Conservation (phyloP, 2,113 vertebrate species). For the Willisornis vidua region DNA sequence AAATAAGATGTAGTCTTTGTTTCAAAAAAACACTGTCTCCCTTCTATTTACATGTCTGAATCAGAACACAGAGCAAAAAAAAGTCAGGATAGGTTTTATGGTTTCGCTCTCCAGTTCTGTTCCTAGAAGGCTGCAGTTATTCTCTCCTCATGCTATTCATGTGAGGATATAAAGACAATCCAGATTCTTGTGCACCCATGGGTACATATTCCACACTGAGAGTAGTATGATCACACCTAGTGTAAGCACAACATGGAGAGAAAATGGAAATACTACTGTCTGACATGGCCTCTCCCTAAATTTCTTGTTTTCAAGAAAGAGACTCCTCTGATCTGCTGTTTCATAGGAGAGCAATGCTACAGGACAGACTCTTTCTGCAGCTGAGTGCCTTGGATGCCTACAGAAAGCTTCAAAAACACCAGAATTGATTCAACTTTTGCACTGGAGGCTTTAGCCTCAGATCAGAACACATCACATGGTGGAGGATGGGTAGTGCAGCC, state of each 20-base stretch:
- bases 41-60: background rate
- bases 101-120: background rate
- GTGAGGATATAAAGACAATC: background rate
- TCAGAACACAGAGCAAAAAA: background rate
- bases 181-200: background rate
- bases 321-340: background rate
- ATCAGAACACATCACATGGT: background rate
- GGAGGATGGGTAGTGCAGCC: fast-evolving
- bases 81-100: fast-evolving
- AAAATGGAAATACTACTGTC: background rate
- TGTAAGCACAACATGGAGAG: background rate
- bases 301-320: background rate
- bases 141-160: background rate
- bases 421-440: background rate
- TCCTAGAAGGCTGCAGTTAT: background rate
- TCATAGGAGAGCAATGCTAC: background rate
- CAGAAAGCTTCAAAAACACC: background rate
- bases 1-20: background rate
- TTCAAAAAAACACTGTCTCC: background rate
- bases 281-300: background rate
- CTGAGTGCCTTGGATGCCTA: background rate
- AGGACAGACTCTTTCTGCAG: background rate
- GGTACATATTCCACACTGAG: fast-evolving
- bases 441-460: background rate
- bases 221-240: background rate